These are phyloP conservation scores for Mystacornis crossleyi DNA, from an alignment of 2,113 vertebrate species.

Conservation along the genomic window DNA sequence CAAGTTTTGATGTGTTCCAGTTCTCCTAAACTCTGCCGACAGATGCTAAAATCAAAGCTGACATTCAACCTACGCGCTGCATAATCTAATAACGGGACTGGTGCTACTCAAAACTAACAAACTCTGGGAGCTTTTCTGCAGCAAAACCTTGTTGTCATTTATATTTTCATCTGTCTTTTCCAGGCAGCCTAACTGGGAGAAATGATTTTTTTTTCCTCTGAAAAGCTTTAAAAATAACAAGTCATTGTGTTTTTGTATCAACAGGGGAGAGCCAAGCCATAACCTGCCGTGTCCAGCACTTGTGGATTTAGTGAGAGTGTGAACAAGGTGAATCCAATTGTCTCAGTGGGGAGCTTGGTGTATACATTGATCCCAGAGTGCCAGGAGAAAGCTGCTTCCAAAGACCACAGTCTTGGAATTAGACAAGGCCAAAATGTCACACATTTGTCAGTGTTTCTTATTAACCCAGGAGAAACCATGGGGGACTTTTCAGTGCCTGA, in stretches of 20 bases:
- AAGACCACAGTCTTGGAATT: background rate
- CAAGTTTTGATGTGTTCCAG: constrained; percentile 69
- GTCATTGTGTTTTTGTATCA: background rate
- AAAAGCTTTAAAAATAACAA: background rate
- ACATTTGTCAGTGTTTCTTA: background rate
- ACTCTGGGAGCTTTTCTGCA: constrained; percentile 1
- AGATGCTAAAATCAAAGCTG: constrained; percentile 67
- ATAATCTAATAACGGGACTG: constrained; percentile 58
- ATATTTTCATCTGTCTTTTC: constrained; percentile 11
- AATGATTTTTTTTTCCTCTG: background rate
- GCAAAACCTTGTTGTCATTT: constrained; percentile 11
- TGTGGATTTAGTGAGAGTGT: background rate
- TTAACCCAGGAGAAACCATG: background rate
- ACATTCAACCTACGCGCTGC: constrained; percentile 15
- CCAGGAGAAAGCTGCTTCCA: background rate
- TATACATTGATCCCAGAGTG: background rate
- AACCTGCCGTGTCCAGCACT: background rate
- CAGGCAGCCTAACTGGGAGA: background rate
- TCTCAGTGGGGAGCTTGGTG: background rate
- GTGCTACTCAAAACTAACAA: constrained; percentile 25
- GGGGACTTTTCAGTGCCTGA: background rate
- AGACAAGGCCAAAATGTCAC: background rate
- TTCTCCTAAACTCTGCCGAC: constrained; percentile 40
- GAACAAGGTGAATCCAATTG: constrained; percentile 3
- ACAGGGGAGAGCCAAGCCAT: background rate